These are phyloP conservation scores for Lophotriccus pileatus DNA, from an alignment of 2,797 vertebrate genomes.

Conservation along the genomic window DNA sequence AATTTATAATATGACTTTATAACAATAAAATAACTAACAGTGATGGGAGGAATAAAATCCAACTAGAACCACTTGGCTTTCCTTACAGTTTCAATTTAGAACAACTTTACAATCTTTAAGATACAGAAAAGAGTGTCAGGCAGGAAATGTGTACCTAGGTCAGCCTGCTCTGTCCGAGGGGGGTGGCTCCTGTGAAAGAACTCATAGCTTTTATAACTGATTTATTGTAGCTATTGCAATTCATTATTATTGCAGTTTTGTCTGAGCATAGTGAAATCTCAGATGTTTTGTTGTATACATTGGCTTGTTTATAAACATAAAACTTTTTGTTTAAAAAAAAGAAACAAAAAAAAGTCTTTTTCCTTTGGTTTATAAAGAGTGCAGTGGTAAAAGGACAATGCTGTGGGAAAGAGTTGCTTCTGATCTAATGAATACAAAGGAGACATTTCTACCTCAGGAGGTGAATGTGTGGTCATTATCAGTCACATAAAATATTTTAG, in stretches of 20 bases:
- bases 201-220: not conserved
- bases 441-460: not conserved
- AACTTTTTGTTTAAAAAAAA: not conserved
- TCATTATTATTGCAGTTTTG: not conserved
- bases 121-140: not conserved
- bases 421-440: slow-evolving; percentile 42
- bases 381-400: not conserved
- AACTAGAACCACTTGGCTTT: not conserved
- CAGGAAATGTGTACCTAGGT: not conserved
- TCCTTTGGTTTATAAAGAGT: not conserved
- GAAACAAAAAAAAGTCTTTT: fast-evolving
- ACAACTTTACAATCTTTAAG: not conserved
- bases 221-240: not conserved
- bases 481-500: slow-evolving; percentile 38
- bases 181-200: not conserved
- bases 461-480: slow-evolving; percentile 22
- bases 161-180: not conserved
- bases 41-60: not conserved
- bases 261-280: not conserved
- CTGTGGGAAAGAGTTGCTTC: not conserved
- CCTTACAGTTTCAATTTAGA: not conserved
- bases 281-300: not conserved
- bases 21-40: not conserved
- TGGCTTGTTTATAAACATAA: not conserved
- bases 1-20: not conserved